Conservation (phyloP, 2,797 vertebrate genomes). For the Phrynocephalus vlangalii region DNA sequence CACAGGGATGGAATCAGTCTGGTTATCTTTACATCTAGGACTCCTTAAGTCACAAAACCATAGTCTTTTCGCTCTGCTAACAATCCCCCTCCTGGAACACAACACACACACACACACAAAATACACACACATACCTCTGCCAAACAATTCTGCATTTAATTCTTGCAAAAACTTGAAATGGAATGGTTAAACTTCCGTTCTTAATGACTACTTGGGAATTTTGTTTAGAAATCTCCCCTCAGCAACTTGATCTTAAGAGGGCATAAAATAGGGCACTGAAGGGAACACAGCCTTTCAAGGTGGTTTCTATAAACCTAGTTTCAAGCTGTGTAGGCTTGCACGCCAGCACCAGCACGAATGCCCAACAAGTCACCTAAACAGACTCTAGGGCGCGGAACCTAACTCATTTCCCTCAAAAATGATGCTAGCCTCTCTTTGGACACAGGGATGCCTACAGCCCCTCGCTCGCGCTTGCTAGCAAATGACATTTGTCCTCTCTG, state of each 20-base stretch:
- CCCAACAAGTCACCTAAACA: not conserved
- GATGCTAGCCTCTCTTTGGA: not conserved
- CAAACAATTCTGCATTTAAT: constrained; percentile 22
- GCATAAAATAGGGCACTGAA: not conserved
- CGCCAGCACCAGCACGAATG: not conserved
- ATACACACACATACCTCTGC: not conserved
- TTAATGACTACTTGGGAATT: constrained; percentile 10
- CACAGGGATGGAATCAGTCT: not conserved
- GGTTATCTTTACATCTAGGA: no score
- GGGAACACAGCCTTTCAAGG: not conserved
- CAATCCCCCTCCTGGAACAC: not conserved
- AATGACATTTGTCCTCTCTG: not conserved
- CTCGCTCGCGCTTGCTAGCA: not conserved
- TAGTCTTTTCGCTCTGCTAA: constrained; percentile 17
- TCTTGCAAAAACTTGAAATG: not conserved
- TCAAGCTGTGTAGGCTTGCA: not conserved
- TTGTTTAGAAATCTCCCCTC: not conserved
- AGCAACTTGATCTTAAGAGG: not conserved
- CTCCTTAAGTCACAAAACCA: constrained; percentile 2
- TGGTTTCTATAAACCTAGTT: not conserved
- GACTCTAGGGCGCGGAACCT: no score
- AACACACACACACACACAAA: no score
- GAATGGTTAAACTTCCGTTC: constrained; percentile 47
- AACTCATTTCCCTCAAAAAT: not conserved
- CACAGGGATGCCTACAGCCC: no score